Base-by-base conservation (phyloP, 1,140 invertebrate species). In the Pentalonia nigronervosa region DNA sequence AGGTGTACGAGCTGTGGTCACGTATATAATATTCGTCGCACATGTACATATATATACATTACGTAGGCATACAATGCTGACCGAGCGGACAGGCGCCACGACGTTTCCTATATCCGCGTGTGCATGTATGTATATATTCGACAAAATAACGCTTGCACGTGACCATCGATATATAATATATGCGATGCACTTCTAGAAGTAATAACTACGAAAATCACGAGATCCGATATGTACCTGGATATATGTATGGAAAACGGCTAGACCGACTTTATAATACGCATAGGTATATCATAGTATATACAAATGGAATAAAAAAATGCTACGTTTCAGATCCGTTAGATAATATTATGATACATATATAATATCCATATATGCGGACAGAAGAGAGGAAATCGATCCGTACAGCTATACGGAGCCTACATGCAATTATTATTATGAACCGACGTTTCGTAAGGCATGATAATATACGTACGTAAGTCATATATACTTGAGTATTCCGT, bases 41-140 rank as follows among this genome's bases (percentile, higher is more conserved):
- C 21, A 34, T 36, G 20, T 8, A 41, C 4, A 41, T 41, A 41
- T 41, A 41, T 41, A 41, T 41, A 41, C 4, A 41, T 41, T 41
- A 41, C 41, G 41, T 41, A 41, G 3, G 30, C n/a, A n/a, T n/a
- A 76, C 60, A 20, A 2, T 76, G 60, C 60, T 2, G 60, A 30
- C n/a, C 14, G n/a, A 76, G 30, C 4, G 60, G 60, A 76, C 60
- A 76, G 60, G 60, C 60, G 60, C 60, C 60, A 76, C 60, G 30
- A n/a, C 60, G 60, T 76, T 76, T 76, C 60, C 60, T 76, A 76
- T 76, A 76, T 76, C 60, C 60, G 60, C 60, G 60, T 14, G 60
- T 11, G 60, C 60, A 41, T 41, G 41, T 41, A 41, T 41, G 4
- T 41, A 41, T 41, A 41, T 41, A 41, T 30, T 76, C 30, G 60